These are phyloP conservation scores for Delia radicum DNA, from an alignment of 1,140 invertebrate genomes.

Conservation along the genomic window DNA sequence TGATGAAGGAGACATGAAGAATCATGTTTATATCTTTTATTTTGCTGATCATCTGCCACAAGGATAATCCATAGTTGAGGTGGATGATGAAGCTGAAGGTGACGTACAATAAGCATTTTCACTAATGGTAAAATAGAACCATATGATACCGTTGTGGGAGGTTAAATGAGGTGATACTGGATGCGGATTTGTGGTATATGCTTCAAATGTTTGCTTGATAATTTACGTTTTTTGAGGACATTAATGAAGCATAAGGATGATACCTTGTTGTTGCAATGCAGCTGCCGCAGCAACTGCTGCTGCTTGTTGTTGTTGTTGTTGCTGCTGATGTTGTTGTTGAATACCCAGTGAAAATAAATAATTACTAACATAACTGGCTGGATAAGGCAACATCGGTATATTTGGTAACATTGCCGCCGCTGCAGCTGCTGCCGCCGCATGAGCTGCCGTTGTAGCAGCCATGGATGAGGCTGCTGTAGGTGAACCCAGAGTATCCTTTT, in stretches of 20 bases:
- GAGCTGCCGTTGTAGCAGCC: slow-evolving; percentile 31
- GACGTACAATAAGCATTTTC: slow-evolving; percentile 42
- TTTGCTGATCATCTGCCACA: slow-evolving; percentile 37
- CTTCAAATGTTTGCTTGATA: slow-evolving; percentile 29
- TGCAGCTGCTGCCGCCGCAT: slow-evolving; percentile 53
- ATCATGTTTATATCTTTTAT: slow-evolving; percentile 43
- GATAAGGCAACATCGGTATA: slow-evolving; percentile 62
- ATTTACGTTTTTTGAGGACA: slow-evolving; percentile 43
- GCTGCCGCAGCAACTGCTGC: slow-evolving; percentile 49
- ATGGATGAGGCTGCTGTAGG: slow-evolving; percentile 9
- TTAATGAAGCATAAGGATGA: slow-evolving; percentile 47
- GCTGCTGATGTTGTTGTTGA: slow-evolving; percentile 61
- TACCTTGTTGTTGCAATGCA: slow-evolving; percentile 42
- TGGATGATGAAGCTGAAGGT: slow-evolving; percentile 44
- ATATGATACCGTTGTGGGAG: neutral
- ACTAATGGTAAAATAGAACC: neutral
- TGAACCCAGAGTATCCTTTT: slow-evolving; percentile 57
- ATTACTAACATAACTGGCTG: slow-evolving; percentile 62
- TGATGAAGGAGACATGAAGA: slow-evolving; percentile 45
- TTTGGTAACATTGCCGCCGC: slow-evolving; percentile 56
- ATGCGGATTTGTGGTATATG: neutral
- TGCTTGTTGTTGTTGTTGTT: slow-evolving; percentile 31
- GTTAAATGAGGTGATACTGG: neutral
- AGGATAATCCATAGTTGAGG: slow-evolving; percentile 39
- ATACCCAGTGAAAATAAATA: slow-evolving; percentile 64